Evolutionary conservation across 2,797 vertebrate genomes (phyloP), one percentile per base, ranked within the genome.

Genomic region (Gastrophryne carolinensis): DNA sequence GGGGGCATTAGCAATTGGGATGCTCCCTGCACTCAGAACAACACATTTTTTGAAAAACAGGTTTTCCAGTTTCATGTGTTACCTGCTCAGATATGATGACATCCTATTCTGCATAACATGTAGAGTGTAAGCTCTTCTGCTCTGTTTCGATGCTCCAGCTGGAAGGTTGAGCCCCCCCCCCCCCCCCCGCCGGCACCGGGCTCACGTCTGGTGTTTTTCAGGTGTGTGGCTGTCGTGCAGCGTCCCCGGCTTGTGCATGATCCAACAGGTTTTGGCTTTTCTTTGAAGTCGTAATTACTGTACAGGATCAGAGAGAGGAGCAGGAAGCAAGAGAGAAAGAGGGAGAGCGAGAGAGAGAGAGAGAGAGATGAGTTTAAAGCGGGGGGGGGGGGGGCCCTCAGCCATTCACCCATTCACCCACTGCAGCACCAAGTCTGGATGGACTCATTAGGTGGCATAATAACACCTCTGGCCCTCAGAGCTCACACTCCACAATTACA

Each of bases 251-350:
- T 52, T 65, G 67, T 72, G 41, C 75, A 78, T 78, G 75, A 78
- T 49, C 60, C 39, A 30, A 72, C 75, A 78, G 75, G 75, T 78
- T 56, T 66, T 12, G 26, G 29, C 30, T 39, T 24, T 72, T 21
- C 75, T 78, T 78, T 78, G 75, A 78, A 78, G 68, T 72, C 44
- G 61, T 67, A 78, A 78, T 78, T 78, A 72, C 35, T 57, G 75
- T 47, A 53, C 52, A 78, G 68, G 68, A 78, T 72, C 34, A 69
- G 74, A 75, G 56, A 71, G 52, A 67, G 50, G 66, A 70, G 58
- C 74, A 71, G 75, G 75, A 78, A 78, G 63, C 35, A 58, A 24
- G 34, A 17, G 67, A 64, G 49, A 58, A n/a, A 69, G 74, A 75
- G 56, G 65, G 52, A 67, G 50, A 58, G 64, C 49, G 66, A 71